phyloP scores from a whole-genome alignment of 2,888 invertebrate species.

The Sisyra terminalis region DNA sequence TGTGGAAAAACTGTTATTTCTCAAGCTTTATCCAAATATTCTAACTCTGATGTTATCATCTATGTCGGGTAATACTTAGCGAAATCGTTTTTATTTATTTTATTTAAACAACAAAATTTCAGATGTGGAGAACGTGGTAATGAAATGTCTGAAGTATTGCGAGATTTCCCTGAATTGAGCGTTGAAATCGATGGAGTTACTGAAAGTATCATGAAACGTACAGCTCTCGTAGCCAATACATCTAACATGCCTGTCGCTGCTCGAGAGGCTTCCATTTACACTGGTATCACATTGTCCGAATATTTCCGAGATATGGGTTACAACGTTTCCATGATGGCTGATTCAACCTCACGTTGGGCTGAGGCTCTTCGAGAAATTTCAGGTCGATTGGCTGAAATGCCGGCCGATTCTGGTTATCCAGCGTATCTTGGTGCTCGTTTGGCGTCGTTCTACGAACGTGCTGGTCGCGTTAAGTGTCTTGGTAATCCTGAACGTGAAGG shows the following conservation, averaged over 20 bases:
- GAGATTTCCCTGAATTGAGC: conserved; percentile 96
- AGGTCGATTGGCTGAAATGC: conserved; percentile 99
- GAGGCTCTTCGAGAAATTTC: conserved; percentile 99
- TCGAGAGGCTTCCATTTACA: conserved; percentile 99
- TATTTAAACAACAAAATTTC: neutral
- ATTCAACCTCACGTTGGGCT: conserved; percentile 99
- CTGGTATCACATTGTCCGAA: conserved; percentile 97
- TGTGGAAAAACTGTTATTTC: conserved; percentile 99
- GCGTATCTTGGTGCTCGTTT: conserved; percentile 96
- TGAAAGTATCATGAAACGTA: conserved; percentile 99
- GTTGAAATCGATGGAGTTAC: conserved; percentile 93
- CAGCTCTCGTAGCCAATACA: conserved; percentile 97
- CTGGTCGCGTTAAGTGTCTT: conserved; percentile 91
- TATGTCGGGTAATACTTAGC: conserved; percentile 53
- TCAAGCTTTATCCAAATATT: conserved; percentile 97
- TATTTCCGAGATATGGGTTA: conserved; percentile 99
- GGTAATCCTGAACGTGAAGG: conserved; percentile 98
- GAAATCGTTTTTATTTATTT: no score
- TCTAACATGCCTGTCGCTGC: conserved; percentile 99
- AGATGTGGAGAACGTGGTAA: conserved; percentile 98
- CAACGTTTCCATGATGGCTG: conserved; percentile 99
- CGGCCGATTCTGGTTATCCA: conserved; percentile 96
- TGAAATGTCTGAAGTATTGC: conserved; percentile 98
- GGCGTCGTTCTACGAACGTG: conserved; percentile 99
- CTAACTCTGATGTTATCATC: conserved; percentile 97